Evolutionary conservation across 2,888 invertebrate genomes (phyloP).

Genomic region (Aspidapion aeneum): DNA sequence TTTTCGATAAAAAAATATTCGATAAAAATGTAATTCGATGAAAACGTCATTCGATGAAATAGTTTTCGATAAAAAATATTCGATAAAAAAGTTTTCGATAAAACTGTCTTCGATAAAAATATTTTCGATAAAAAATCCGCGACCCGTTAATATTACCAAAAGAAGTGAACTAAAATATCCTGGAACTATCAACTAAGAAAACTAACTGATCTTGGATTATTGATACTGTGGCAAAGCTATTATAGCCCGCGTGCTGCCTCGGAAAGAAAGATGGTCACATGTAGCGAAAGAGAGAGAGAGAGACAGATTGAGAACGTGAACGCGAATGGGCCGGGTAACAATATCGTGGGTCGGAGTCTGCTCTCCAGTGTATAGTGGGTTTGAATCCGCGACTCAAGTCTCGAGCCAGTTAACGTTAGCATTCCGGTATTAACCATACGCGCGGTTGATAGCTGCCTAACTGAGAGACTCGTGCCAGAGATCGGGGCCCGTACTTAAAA

Average conservation of each 20-base stretch:
- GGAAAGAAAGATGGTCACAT: constrained; percentile 43
- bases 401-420: constrained; percentile 62
- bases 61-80: too few relatives aligned
- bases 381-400: constrained; percentile 56
- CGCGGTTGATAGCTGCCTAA: constrained; percentile 32
- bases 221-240: constrained; percentile 46
- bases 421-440: constrained; percentile 46
- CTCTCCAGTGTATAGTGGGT: constrained; percentile 58
- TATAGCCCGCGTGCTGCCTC: constrained; percentile 43
- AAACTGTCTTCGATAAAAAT: too few relatives aligned
- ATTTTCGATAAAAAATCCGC: too few relatives aligned
- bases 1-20: too few relatives aligned
- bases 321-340: constrained; percentile 48
- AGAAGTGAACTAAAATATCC: too few relatives aligned
- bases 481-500: constrained; percentile 31
- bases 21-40: too few relatives aligned
- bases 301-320: constrained; percentile 42
- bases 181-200: too few relatives aligned
- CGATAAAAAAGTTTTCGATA: too few relatives aligned
- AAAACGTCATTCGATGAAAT: too few relatives aligned
- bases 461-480: neutral
- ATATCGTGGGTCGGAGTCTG: constrained; percentile 54
- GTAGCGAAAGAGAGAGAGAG: constrained; percentile 40
- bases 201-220: too few relatives aligned
- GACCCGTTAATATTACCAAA: too few relatives aligned